phyloP scores from a whole-genome alignment of 2,888 invertebrate genomes.

The Perdita meconis region DNA sequence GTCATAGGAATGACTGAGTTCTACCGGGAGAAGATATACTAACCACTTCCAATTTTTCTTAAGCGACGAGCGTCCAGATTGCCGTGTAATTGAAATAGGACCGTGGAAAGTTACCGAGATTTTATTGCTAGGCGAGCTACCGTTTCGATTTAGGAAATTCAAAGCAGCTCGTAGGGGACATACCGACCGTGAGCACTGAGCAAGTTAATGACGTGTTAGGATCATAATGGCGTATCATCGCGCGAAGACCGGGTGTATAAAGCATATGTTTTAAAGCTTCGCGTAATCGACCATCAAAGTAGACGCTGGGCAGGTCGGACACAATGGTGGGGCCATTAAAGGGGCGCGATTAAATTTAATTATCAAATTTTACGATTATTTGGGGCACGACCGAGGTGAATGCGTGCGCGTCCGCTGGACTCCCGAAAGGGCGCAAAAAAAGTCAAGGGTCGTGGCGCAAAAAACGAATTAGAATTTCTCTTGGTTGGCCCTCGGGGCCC shows the following conservation, averaged over 20 bases:
- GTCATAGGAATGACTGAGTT: slow-evolving; percentile 3
- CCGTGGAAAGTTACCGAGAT: background rate
- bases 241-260: slow-evolving; percentile 76
- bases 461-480: slow-evolving; percentile 71
- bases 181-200: slow-evolving; percentile 52
- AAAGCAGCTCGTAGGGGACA: slow-evolving; percentile 56
- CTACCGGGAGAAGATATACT: background rate
- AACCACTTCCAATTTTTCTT: background rate
- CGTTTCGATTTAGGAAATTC: slow-evolving; percentile 72
- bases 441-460: slow-evolving; percentile 48
- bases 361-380: slow-evolving; percentile 83
- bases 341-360: slow-evolving; percentile 83
- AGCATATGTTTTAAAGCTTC: slow-evolving; percentile 80
- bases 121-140: slow-evolving; percentile 63
- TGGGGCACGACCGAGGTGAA: slow-evolving; percentile 70
- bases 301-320: slow-evolving; percentile 64
- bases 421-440: slow-evolving; percentile 32
- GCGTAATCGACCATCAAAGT: slow-evolving; percentile 82
- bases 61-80: background rate
- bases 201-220: slow-evolving; percentile 83
- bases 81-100: background rate
- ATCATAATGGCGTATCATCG: slow-evolving; percentile 81
- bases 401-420: slow-evolving; percentile 38
- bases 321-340: slow-evolving; percentile 77
- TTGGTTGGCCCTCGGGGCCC: slow-evolving; percentile 19